A percentile compares a stretch with the other conserved stretches of the same genome.
Evolutionary conservation across 2,113 vertebrate species (phyloP).

Genomic region (Cnemophilus loriae): DNA sequence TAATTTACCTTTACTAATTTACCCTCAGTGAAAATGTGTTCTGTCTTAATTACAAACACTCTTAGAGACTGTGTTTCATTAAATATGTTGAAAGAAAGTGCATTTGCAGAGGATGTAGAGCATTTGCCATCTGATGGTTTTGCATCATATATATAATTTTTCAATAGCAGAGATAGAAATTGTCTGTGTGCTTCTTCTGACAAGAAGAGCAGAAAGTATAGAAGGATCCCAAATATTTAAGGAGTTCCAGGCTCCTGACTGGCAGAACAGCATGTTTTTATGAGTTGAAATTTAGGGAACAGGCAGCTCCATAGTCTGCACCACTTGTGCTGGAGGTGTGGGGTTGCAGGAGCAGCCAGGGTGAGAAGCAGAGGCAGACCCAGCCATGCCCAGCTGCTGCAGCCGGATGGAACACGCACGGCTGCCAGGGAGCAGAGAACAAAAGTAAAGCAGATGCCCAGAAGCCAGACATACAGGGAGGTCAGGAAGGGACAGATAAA

Average conservation of each 20-base stretch:
- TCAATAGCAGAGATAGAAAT: background rate
- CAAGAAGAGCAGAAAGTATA: background rate
- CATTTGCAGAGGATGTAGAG: background rate
- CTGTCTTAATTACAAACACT: background rate
- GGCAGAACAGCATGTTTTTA: background rate
- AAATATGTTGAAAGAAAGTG: background rate
- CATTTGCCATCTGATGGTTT: background rate
- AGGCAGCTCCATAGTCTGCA: background rate
- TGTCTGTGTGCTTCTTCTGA: background rate
- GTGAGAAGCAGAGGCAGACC: background rate
- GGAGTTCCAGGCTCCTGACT: background rate
- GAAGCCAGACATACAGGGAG: background rate
- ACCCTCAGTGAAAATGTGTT: background rate
- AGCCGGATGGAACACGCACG: background rate
- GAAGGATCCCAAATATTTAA: background rate
- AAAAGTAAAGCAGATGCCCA: background rate
- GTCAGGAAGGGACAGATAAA: constrained; percentile 39
- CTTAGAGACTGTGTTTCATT: background rate
- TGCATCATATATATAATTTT: background rate
- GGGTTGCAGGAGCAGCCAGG: background rate
- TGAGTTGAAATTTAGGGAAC: background rate
- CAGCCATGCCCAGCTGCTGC: fast-evolving
- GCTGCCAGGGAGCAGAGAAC: background rate
- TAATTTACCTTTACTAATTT: constrained; percentile 19
- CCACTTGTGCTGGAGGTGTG: background rate